phyloP scores from a whole-genome alignment of 2,888 invertebrate species.

The Lasioglossum villosulum region DNA sequence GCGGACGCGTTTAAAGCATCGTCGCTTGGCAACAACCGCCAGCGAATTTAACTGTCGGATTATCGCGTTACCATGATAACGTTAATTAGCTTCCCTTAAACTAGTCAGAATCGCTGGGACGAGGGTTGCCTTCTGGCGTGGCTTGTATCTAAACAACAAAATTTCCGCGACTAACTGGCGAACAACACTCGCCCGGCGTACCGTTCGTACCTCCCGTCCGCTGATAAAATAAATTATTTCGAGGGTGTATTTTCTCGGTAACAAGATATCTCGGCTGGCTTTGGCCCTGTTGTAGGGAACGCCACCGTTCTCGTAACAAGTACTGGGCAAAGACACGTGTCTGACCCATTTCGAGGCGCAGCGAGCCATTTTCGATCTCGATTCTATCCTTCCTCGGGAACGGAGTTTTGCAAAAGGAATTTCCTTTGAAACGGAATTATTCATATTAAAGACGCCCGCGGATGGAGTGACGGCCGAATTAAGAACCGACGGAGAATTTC shows the following conservation, averaged over 20 bases:
- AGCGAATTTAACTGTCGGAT: constrained; percentile 13
- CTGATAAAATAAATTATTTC: not conserved
- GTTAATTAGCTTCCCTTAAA: constrained; percentile 37
- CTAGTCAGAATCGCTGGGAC: not conserved
- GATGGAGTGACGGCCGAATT: not conserved
- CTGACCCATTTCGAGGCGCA: constrained; percentile 19
- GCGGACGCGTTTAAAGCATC: constrained; percentile 3
- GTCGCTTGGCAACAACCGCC: constrained; percentile 16
- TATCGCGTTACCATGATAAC: constrained; percentile 34
- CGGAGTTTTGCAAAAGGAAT: not conserved
- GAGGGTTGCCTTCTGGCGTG: not conserved
- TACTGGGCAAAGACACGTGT: constrained; percentile 19
- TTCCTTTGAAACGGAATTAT: not conserved
- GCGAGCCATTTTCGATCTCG: not conserved
- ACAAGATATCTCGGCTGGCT: not conserved
- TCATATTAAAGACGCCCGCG: not conserved
- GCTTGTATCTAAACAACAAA: constrained; percentile 26
- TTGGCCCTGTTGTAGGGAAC: not conserved
- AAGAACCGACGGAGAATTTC: not conserved
- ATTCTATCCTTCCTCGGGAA: not conserved
- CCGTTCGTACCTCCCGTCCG: not conserved
- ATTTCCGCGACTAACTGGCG: constrained; percentile 9
- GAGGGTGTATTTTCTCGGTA: not conserved
- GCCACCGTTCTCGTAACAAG: not conserved
- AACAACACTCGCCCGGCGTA: not conserved